Percentiles rank a stretch among this genome's conserved stretches.
Conservation (phyloP, 2,113 vertebrate genomes). For the Eudyptes chrysolophus region DNA sequence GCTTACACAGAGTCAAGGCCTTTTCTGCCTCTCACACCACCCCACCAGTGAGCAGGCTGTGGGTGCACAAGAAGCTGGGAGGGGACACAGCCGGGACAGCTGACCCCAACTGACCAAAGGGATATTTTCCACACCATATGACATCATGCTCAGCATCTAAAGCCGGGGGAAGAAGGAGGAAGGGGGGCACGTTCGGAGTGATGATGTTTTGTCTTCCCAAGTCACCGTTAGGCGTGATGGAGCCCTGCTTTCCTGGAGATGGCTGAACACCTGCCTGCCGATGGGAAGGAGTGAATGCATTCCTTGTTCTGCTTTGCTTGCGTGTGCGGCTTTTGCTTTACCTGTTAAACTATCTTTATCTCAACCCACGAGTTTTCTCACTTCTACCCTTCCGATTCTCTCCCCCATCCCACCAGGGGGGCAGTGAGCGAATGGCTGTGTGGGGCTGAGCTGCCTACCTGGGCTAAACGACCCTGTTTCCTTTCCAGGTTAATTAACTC, state of each 20-base stretch:
- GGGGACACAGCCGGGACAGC: neutral
- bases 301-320: neutral
- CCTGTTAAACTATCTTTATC: neutral
- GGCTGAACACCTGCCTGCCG: neutral
- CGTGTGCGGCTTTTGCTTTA: accelerated
- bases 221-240: accelerated
- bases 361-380: neutral
- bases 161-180: neutral
- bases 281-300: neutral
- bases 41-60: accelerated
- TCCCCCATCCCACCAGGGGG: neutral
- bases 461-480: neutral
- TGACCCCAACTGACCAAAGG: neutral
- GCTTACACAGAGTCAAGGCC: too few relatives aligned
- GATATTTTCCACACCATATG: too few relatives aligned
- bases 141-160: neutral
- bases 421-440: accelerated
- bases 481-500: neutral
- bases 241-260: neutral
- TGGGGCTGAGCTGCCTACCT: neutral
- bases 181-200: neutral
- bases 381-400: neutral
- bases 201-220: neutral
- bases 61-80: neutral
- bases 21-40: too few relatives aligned